Evolutionary conservation across 2,113 vertebrate genomes (phyloP).

Genomic region (Ictidomys tridecemlineatus): DNA sequence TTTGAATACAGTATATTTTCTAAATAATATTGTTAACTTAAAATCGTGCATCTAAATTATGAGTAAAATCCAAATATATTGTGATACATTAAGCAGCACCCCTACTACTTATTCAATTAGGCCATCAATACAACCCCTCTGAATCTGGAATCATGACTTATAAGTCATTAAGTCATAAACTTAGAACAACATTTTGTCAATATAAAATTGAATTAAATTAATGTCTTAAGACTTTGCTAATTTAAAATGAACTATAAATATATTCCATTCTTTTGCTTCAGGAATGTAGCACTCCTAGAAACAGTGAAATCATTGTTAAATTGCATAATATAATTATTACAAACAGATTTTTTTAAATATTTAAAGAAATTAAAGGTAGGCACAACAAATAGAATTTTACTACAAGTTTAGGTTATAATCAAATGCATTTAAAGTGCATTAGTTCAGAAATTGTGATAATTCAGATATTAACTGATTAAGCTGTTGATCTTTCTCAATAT

Average conservation of each 20-base stretch:
- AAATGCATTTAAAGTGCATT: not conserved
- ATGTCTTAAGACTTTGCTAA: slow-evolving; percentile 70
- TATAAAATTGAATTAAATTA: slow-evolving; percentile 80
- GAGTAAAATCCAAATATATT: not conserved
- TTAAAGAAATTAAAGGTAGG: not conserved
- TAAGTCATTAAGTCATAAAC: slow-evolving; percentile 85
- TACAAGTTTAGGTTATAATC: not conserved
- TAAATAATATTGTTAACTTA: not conserved
- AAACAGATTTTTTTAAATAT: slow-evolving; percentile 19
- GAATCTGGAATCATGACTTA: slow-evolving; percentile 78
- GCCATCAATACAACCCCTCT: slow-evolving; percentile 77
- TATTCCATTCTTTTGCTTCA: slow-evolving; percentile 54
- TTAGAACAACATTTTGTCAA: slow-evolving; percentile 75
- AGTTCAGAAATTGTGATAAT: slow-evolving; percentile 10
- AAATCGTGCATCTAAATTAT: not conserved
- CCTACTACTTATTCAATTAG: slow-evolving; percentile 52
- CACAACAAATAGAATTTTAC: not conserved
- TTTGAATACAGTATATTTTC: not conserved
- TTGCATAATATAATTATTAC: not conserved
- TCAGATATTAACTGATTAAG: not conserved
- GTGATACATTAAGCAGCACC: slow-evolving; percentile 15
- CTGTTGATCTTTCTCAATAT: not conserved
- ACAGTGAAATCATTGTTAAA: not conserved
- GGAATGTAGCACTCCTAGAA: not conserved
- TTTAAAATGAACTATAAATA: slow-evolving; percentile 73